Percentiles rank a stretch among this genome's conserved stretches.
These are phyloP conservation scores for Oryzias melastigma DNA, from an alignment of 2,113 vertebrate genomes.

Conservation along the genomic window DNA sequence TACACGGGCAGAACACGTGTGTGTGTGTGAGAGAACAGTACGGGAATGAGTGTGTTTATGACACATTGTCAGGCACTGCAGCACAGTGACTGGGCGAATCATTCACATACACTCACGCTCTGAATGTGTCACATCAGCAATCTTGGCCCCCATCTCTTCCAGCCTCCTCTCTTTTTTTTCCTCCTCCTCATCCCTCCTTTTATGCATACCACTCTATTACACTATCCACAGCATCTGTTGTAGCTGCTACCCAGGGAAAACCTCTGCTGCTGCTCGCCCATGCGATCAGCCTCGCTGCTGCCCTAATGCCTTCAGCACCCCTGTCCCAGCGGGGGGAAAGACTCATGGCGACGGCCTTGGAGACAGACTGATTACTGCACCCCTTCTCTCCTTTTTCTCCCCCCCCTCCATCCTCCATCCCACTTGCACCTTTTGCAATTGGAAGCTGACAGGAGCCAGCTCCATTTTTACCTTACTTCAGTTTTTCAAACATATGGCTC, in stretches of 20 bases:
- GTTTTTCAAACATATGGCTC: constrained; percentile 46
- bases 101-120: constrained; percentile 40
- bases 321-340: constrained; percentile 53
- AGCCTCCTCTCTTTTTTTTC: constrained; percentile 7
- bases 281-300: constrained; percentile 55
- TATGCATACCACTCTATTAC: constrained; percentile 66
- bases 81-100: constrained; percentile 48
- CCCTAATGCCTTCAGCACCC: constrained; percentile 46
- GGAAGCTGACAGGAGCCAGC: constrained; percentile 64
- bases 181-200: constrained; percentile 17
- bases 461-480: constrained; percentile 62
- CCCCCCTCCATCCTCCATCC: constrained; percentile 7
- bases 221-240: constrained; percentile 58
- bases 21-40: constrained; percentile 35
- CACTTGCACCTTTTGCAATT: constrained; percentile 52
- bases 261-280: constrained; percentile 53
- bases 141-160: constrained; percentile 23
- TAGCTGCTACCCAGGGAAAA: constrained; percentile 63
- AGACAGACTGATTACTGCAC: constrained; percentile 71
- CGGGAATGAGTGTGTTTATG: constrained; percentile 56
- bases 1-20: constrained; percentile 31
- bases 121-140: constrained; percentile 68
- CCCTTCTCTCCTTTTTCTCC: constrained; percentile 62
- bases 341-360: constrained; percentile 56
- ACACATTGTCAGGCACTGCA: constrained; percentile 59